phyloP scores from a whole-genome alignment of 2,888 invertebrate genomes.

The Cheilosia vernalis region DNA sequence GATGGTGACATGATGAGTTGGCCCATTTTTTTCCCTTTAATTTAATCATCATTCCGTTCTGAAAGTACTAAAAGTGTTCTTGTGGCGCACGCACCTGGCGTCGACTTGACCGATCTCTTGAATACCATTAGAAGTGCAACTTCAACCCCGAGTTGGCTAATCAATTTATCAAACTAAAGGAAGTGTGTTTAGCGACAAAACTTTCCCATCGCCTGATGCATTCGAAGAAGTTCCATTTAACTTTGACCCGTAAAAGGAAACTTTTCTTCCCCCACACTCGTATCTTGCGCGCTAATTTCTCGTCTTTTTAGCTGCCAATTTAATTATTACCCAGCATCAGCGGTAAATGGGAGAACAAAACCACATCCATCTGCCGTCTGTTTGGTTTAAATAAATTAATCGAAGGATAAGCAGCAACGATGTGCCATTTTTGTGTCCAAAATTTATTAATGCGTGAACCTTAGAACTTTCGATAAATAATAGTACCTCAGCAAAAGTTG shows the following conservation, averaged over 20 bases:
- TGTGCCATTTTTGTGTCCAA: slow-evolving; percentile 15
- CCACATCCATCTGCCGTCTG: slow-evolving; percentile 43
- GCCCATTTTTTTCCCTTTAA: neutral
- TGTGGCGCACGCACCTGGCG: neutral
- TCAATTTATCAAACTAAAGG: slow-evolving; percentile 14
- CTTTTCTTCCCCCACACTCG: neutral
- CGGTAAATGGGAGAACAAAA: slow-evolving; percentile 43
- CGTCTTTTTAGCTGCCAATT: slow-evolving; percentile 22
- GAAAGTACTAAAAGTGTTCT: neutral
- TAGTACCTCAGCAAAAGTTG: slow-evolving; percentile 44
- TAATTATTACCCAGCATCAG: slow-evolving; percentile 46
- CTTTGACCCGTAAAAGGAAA: neutral
- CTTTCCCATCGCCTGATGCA: neutral
- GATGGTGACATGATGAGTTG: neutral
- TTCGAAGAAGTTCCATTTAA: neutral
- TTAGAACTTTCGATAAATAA: slow-evolving; percentile 48
- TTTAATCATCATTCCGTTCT: neutral
- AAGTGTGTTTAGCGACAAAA: neutral
- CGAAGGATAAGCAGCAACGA: slow-evolving; percentile 33
- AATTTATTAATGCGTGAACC: slow-evolving; percentile 48
- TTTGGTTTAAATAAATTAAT: slow-evolving; percentile 38
- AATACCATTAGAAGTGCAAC: neutral
- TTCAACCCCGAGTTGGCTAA: neutral
- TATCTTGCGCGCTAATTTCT: neutral
- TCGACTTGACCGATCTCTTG: neutral